Evolutionary conservation across 2,113 vertebrate species (phyloP).

Genomic region (Kryptolebias marmoratus): DNA sequence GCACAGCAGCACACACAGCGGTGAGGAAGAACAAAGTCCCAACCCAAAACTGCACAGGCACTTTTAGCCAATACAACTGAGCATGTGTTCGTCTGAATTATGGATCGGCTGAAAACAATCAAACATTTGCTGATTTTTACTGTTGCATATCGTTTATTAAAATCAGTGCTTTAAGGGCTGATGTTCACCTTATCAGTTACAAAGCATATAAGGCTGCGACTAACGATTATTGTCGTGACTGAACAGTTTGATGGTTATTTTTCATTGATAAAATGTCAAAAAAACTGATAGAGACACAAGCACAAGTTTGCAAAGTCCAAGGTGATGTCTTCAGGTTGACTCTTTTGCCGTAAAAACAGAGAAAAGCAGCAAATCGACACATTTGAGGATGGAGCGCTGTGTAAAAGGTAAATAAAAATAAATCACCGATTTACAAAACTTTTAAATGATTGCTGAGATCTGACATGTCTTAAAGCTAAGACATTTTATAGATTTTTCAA

Average conservation of each 20-base stretch:
- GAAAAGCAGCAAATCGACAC: conserved; percentile 41
- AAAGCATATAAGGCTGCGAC: conserved; percentile 12
- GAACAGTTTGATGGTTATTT: conserved; percentile 27
- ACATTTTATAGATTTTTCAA: not conserved
- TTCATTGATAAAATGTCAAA: conserved; percentile 4
- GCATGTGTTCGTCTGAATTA: conserved; percentile 8
- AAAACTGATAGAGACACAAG: not conserved
- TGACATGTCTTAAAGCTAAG: too few relatives aligned
- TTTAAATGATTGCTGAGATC: not conserved
- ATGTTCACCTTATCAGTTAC: conserved; percentile 15
- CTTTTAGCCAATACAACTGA: not conserved
- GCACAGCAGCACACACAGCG: conserved; percentile 43
- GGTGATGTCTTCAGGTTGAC: conserved; percentile 2
- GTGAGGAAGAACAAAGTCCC: conserved; percentile 24
- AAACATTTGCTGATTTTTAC: conserved; percentile 39
- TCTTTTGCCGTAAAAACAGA: conserved; percentile 28
- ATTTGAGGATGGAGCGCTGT: conserved; percentile 4
- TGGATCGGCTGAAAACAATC: conserved; percentile 34
- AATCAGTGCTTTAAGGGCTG: conserved; percentile 42
- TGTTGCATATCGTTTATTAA: conserved; percentile 43
- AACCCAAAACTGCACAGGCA: conserved; percentile 15
- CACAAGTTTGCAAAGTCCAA: conserved; percentile 9
- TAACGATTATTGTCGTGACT: conserved; percentile 17
- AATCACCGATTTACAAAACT: not conserved
- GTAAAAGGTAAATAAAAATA: conserved; percentile 15